Percentiles rank a stretch among this genome's conserved stretches.
These are phyloP conservation scores for Pogona vitticeps DNA, from an alignment of 2,113 vertebrate species.

Conservation along the genomic window DNA sequence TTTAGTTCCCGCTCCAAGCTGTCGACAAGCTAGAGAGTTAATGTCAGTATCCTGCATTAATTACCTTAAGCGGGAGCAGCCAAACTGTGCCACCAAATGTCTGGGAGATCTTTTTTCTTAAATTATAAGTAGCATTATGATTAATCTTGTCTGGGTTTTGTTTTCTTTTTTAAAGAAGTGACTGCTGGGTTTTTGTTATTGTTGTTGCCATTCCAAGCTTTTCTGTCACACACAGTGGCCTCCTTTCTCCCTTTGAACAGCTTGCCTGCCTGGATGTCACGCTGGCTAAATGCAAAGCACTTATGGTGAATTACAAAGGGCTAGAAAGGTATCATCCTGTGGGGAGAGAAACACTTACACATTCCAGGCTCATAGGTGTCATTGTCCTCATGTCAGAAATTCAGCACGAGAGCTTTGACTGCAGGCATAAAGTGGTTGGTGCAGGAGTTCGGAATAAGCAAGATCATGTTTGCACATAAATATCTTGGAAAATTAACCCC, in stretches of 20 bases:
- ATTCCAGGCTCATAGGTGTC: background rate
- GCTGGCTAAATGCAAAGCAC: conserved; percentile 65
- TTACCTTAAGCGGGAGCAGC: conserved; percentile 97
- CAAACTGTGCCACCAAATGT: conserved; percentile 92
- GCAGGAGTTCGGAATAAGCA: background rate
- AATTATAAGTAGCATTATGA: conserved; percentile 60
- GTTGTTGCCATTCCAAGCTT: conserved; percentile 62
- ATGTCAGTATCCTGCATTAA: conserved; percentile 99
- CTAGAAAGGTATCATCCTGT: conserved; percentile 35
- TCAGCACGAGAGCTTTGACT: background rate
- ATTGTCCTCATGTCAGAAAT: background rate
- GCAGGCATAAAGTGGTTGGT: background rate
- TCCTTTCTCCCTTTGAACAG: conserved; percentile 31
- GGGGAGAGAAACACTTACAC: background rate
- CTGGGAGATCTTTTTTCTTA: conserved; percentile 86
- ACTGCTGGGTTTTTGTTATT: conserved; percentile 13
- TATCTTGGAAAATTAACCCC: conserved; percentile 65
- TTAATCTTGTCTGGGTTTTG: conserved; percentile 78
- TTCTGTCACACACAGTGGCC: conserved; percentile 54
- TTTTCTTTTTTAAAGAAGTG: background rate
- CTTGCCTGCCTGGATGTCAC: conserved; percentile 9
- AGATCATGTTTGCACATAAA: conserved; percentile 47
- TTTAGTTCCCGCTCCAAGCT: conserved; percentile 99
- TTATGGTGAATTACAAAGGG: conserved; percentile 55
- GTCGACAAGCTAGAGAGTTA: conserved; percentile 99